phyloP scores from a whole-genome alignment of 2,888 invertebrate species.

The Lycia hirtaria region DNA sequence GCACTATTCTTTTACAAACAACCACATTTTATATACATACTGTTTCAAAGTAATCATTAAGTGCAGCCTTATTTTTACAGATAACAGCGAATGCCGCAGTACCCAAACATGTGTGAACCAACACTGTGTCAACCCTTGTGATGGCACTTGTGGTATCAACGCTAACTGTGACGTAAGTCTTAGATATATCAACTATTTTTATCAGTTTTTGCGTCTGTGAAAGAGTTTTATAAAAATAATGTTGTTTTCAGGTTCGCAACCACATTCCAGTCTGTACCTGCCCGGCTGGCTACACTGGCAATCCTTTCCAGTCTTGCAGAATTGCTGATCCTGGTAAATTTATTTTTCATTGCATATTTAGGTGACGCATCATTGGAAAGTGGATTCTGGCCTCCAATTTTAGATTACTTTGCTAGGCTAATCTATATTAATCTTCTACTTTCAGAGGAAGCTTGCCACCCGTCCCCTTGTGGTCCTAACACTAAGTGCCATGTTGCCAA shows the following conservation, averaged over 20 bases:
- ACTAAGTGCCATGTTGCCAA: conserved; percentile 92
- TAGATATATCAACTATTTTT: neutral
- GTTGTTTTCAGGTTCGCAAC: conserved; percentile 82
- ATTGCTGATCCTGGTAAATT: conserved; percentile 89
- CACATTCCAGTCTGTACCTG: conserved; percentile 93
- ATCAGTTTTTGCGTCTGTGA: too few species aligned
- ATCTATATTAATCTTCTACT: too few species aligned
- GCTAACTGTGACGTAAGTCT: conserved; percentile 91
- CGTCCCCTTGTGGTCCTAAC: conserved; percentile 92
- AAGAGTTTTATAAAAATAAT: too few species aligned
- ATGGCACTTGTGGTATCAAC: conserved; percentile 90
- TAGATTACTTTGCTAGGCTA: too few species aligned
- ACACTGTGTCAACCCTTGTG: conserved; percentile 92
- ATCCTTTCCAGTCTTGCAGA: conserved; percentile 90
- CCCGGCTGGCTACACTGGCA: conserved; percentile 91
- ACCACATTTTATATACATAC: too few species aligned
- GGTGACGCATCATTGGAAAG: neutral
- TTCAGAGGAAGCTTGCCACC: conserved; percentile 93
- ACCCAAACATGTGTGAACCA: conserved; percentile 90
- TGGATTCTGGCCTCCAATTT: too few species aligned
- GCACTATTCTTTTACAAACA: too few species aligned
- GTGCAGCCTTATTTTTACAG: conserved; percentile 63
- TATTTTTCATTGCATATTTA: neutral
- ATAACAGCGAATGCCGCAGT: conserved; percentile 90
- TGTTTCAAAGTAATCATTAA: too few species aligned